Conservation (phyloP, 2,113 vertebrate genomes). For the Mustela nigripes region DNA sequence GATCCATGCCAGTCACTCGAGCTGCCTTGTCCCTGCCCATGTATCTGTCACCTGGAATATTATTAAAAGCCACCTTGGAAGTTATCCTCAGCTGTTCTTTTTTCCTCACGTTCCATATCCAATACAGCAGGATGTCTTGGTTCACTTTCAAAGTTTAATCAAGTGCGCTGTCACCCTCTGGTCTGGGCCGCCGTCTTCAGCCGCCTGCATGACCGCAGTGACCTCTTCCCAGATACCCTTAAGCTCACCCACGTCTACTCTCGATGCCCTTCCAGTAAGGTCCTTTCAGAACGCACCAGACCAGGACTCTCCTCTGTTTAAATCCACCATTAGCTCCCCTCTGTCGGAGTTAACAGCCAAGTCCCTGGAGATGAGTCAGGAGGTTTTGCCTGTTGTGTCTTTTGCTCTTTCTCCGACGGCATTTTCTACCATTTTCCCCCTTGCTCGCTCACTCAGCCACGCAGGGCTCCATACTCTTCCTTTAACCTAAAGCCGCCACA, state of each 20-base stretch:
- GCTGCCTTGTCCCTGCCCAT: neutral
- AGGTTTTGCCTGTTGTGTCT: too few species aligned
- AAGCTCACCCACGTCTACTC: neutral
- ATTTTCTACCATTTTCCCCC: neutral
- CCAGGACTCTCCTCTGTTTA: neutral
- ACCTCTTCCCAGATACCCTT: neutral
- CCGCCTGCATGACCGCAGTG: neutral
- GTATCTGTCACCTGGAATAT: neutral
- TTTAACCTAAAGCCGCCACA: neutral
- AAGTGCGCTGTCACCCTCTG: too few species aligned
- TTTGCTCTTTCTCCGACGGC: too few species aligned
- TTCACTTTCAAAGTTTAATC: neutral
- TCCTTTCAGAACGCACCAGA: neutral
- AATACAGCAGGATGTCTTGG: neutral
- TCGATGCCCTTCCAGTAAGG: neutral
- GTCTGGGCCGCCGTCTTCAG: neutral
- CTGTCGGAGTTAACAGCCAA: neutral
- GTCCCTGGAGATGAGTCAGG: neutral
- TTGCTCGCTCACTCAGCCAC: neutral
- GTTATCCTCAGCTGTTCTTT: neutral
- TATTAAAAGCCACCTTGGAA: neutral
- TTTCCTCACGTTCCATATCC: neutral
- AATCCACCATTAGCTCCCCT: neutral
- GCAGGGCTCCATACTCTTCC: neutral
- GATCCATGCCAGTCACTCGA: neutral